Evolutionary conservation across 2,113 vertebrate genomes (phyloP), one percentile per base, ranked within the genome.

Genomic region (Nyctereutes procyonoides): DNA sequence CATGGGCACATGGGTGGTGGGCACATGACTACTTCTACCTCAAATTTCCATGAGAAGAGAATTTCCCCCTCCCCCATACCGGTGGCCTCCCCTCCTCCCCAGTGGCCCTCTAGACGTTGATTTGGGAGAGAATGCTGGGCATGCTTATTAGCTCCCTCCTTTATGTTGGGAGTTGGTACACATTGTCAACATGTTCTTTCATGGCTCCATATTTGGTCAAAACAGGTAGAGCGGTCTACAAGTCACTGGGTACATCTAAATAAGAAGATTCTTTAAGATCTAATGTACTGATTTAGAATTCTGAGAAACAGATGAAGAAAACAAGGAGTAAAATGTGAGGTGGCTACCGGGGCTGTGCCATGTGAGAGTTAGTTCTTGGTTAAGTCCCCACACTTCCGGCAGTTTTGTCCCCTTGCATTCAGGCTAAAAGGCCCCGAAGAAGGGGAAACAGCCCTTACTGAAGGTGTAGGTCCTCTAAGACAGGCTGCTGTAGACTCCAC

Each of bases 221-320:
- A 10, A 43, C 4, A 56, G 43, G 11, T 30, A 43, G 43, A 71
- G n/a, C 0, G n/a, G 53, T 55, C 51, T 92, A 71, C 14, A 81
- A 56, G n/a, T 90, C 73, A 48, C 35, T 53, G 43, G 43, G 12
- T 74, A 71, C 38, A 22, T 65, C 77, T 88, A 53, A 82, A 81
- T 62, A 35, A 88, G 43, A 35, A 82, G 30, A 32, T 15, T 65
- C n/a, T 48, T 76, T 58, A 83, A 55, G 7, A 63, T 62, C n/a
- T 82, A 53, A 83, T 55, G 17, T 7, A 20, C 16, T 55, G 69
- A 24, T 12, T 53, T 55, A 5, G 24, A 86, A 58, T 53, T 38
- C 20, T 79, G 73, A 93, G 13, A 87, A 93, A 71, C 0, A 58
- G 65, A 28, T 43, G 19, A 67, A 53, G 53, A 60, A 92, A 92